These are phyloP conservation scores for Poeciliopsis prolifica DNA, from an alignment of 2,113 vertebrate genomes.

Conservation along the genomic window DNA sequence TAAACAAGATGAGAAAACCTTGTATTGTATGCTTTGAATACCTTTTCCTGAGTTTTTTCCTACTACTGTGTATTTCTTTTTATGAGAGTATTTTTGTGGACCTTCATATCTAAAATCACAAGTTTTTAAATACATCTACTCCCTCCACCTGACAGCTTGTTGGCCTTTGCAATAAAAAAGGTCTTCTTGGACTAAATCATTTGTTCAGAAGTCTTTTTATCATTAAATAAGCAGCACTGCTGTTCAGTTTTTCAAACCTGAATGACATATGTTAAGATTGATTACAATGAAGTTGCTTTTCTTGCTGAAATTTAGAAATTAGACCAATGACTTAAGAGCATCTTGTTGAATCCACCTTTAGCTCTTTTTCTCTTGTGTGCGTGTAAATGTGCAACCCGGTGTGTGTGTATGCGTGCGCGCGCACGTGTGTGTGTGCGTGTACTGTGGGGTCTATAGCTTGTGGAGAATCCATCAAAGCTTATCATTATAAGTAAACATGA, in stretches of 20 bases:
- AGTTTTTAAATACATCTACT: conserved; percentile 28
- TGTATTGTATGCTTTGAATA: background rate
- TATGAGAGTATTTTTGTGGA: background rate
- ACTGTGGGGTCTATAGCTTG: conserved; percentile 60
- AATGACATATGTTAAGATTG: background rate
- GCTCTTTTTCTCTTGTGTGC: conserved; percentile 20
- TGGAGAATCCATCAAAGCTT: conserved; percentile 79
- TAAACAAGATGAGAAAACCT: conserved; percentile 6
- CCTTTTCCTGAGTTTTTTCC: background rate
- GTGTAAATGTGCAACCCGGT: conserved; percentile 5
- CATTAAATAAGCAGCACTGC: background rate
- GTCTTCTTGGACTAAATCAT: conserved; percentile 6
- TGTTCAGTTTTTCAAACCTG: background rate
- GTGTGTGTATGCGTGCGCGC: conserved; percentile 9
- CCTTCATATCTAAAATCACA: background rate
- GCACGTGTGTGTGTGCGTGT: conserved; percentile 17
- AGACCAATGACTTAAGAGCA: background rate
- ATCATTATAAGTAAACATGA: conserved; percentile 82
- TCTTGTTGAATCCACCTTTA: conserved; percentile 7
- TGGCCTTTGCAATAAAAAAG: conserved; percentile 14
- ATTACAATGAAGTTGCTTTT: background rate
- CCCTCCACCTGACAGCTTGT: conserved; percentile 25
- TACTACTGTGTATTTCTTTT: background rate
- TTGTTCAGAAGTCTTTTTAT: conserved; percentile 6
- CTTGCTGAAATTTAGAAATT: background rate